These are phyloP conservation scores for Nycticryphes semicollaris DNA, from an alignment of 2,113 vertebrate genomes.

Conservation along the genomic window DNA sequence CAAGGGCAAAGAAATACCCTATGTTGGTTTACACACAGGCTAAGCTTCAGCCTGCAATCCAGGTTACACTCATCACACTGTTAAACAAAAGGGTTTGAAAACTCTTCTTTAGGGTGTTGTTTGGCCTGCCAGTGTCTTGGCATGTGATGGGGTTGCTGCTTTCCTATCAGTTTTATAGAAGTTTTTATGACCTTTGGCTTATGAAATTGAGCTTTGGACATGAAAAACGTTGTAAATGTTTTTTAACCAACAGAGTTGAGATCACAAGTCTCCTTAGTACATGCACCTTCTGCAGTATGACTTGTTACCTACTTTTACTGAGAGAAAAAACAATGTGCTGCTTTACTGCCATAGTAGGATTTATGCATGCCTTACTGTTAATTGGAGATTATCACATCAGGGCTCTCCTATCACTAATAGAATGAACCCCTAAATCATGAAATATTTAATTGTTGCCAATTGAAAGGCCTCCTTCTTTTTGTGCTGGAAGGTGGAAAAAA, in stretches of 20 bases:
- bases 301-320: neutral
- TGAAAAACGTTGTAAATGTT: neutral
- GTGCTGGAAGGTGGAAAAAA: neutral
- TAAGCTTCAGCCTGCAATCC: neutral
- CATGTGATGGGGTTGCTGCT: neutral
- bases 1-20: neutral
- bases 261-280: neutral
- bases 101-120: neutral
- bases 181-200: neutral
- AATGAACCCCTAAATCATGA: neutral
- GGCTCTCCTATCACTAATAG: neutral
- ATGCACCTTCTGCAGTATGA: neutral
- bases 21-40: neutral
- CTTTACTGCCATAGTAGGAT: neutral
- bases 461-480: neutral
- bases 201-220: neutral
- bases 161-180: neutral
- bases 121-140: neutral
- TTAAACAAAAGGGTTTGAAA: neutral
- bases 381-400: neutral
- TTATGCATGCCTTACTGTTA: neutral
- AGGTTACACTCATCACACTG: fast-evolving
- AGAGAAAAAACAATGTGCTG: neutral
- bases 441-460: neutral
- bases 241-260: neutral